Evolutionary conservation across 2,797 vertebrate genomes (phyloP), one percentile per base, ranked within the genome.

Genomic region (Premnoplex brunnescens): DNA sequence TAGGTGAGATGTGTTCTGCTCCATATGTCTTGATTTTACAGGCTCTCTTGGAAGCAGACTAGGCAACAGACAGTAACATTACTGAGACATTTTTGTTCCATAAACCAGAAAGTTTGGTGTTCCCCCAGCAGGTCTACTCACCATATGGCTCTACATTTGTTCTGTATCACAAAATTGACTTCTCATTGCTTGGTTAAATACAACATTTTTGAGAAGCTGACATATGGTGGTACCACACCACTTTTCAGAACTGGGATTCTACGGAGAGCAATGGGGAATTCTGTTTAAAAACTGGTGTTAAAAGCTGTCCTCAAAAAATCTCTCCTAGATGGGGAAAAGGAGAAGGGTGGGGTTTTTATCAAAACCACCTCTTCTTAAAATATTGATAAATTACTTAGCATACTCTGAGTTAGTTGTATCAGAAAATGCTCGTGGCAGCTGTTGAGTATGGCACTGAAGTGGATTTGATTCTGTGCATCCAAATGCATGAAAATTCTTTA

Each of bases 91-190:
- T 95, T 95, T 95, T 95, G 34, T 89, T 94, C 93, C 0, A 0
- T 64, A 82, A 87, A 87, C 34, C 90, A 90, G 63, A 86, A 94
- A 95, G 49, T 94, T 93, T 91, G 96, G 91, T 96, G 78, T 94
- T 89, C 68, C 91, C 92, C 72, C 83, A 83, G 64, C 77, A 96
- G 80, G 85, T 96, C 96, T 97, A 91, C 37, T 96, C 89, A 89
- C 95, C 93, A 95, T 96, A 96, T 96, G 95, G 95, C 93, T 97
- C 96, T 97, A 95, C 74, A 95, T 90, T 95, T 96, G 71, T 88
- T 95, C 89, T 83, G 41, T 91, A 89, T 94, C 91, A 94, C 88
- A 94, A 74, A 95, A 93, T 34, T 95, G 93, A 62, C 85, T 95
- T 94, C 83, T 91, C 86, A 56, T 91, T 95, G 83, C 94, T 87